A percentile compares a stretch with the other conserved stretches of the same genome.
Conservation (phyloP, 2,888 invertebrate genomes). For the Melinopterus prodromus region DNA sequence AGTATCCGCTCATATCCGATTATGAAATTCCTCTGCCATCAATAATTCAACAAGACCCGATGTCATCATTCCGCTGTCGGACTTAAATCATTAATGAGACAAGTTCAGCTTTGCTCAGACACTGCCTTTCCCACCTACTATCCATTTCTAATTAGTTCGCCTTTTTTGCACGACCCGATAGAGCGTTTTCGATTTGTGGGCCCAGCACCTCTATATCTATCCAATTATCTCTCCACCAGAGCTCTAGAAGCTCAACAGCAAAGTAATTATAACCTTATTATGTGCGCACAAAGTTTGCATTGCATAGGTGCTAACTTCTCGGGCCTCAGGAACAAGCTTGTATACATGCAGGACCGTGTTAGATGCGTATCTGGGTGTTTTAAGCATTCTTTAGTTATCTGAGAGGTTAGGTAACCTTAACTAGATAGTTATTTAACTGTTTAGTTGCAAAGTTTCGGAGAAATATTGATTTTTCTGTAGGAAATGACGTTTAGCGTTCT, state of each 20-base stretch:
- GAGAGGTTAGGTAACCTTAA: background rate
- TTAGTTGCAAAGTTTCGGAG: too few species aligned
- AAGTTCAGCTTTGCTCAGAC: background rate
- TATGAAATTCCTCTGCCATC: slow-evolving; percentile 6
- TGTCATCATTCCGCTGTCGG: background rate
- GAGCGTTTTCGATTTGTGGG: slow-evolving; percentile 12
- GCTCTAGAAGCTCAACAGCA: background rate
- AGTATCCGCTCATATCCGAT: background rate
- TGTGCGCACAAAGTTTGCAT: background rate
- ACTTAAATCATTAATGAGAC: slow-evolving; percentile 4
- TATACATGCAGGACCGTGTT: background rate
- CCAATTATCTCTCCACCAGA: slow-evolving; percentile 11
- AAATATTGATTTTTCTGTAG: too few species aligned
- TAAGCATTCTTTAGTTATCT: background rate
- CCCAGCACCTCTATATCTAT: slow-evolving; percentile 10
- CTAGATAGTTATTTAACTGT: too few species aligned
- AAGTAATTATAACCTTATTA: background rate
- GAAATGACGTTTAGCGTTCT: too few species aligned
- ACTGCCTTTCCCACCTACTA: background rate
- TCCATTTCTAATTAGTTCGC: slow-evolving; percentile 12
- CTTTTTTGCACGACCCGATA: background rate
- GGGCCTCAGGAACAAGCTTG: background rate
- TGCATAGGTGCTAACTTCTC: background rate
- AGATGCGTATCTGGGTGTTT: background rate
- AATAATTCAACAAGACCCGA: slow-evolving; percentile 7